Evolutionary conservation across 2,888 invertebrate species (phyloP).

Genomic region (Xylota segnis): DNA sequence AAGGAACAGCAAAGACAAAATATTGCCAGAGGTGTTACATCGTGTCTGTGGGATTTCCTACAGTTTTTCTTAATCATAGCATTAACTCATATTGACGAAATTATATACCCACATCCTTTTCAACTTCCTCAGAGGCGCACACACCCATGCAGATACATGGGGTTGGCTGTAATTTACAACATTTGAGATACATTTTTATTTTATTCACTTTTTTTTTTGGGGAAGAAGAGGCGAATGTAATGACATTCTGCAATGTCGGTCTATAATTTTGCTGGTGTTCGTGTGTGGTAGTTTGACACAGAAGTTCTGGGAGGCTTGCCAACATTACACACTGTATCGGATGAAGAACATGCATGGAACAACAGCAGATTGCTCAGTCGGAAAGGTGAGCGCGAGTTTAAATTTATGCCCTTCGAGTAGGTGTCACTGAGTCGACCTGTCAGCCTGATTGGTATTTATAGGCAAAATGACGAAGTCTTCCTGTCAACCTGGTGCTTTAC

Average conservation of each 20-base stretch:
- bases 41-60: neutral
- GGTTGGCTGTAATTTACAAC: conserved; percentile 40
- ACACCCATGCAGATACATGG: conserved; percentile 12
- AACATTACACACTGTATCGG: neutral
- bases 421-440: conserved; percentile 63
- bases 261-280: conserved; percentile 42
- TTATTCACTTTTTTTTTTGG: neutral
- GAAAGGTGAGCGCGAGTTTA: conserved; percentile 63
- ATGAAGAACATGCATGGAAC: neutral
- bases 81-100: conserved; percentile 46
- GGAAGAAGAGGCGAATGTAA: conserved; percentile 16
- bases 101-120: conserved; percentile 53
- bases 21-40: conserved; percentile 35
- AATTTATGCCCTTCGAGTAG: conserved; percentile 64
- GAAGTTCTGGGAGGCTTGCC: conserved; percentile 7
- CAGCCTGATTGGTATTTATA: conserved; percentile 75
- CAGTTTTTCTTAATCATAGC: conserved; percentile 24
- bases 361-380: conserved; percentile 15
- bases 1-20: conserved; percentile 15
- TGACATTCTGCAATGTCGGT: conserved; percentile 57
- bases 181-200: conserved; percentile 10
- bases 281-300: conserved; percentile 20
- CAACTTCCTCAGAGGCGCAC: conserved; percentile 56
- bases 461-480: conserved; percentile 71
- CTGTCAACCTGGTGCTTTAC: conserved; percentile 70